A percentile compares a stretch with the other conserved stretches of the same genome.
Evolutionary conservation across 2,113 vertebrate species (phyloP).

Genomic region (Oophaga pumilio): DNA sequence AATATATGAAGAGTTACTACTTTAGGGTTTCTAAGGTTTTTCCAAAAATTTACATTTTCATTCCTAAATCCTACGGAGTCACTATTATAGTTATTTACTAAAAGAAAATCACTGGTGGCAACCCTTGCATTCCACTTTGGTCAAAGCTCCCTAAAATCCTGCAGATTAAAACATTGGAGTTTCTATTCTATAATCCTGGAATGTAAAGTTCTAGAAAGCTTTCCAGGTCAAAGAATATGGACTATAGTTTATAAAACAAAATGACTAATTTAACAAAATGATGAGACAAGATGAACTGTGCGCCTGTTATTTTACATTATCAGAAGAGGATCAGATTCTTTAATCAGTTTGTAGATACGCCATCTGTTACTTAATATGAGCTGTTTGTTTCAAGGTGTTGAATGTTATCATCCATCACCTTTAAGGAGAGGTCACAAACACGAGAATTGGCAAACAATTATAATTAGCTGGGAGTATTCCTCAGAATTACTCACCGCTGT

Average conservation of each 20-base stretch:
- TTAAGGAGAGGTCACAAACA: slow-evolving; percentile 39
- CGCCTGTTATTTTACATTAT: background rate
- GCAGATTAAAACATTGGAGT: background rate
- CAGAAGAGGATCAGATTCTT: background rate
- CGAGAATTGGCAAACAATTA: slow-evolving; percentile 23
- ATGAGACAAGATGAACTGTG: background rate
- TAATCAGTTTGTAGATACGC: background rate
- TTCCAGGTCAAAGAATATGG: background rate
- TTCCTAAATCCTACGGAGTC: too few relatives aligned
- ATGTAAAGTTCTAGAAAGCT: background rate
- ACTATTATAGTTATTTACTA: too few relatives aligned
- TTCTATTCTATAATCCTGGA: background rate
- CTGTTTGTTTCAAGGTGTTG: slow-evolving; percentile 36
- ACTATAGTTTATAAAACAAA: background rate
- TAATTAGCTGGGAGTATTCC: slow-evolving; percentile 52
- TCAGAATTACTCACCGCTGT: slow-evolving; percentile 48
- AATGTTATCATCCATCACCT: slow-evolving; percentile 33
- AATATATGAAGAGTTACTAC: too few relatives aligned
- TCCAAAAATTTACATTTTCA: too few relatives aligned
- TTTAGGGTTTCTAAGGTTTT: too few relatives aligned
- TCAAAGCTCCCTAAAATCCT: background rate
- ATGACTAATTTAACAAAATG: too few relatives aligned
- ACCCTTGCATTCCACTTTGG: too few relatives aligned
- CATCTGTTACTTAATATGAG: slow-evolving; percentile 30
- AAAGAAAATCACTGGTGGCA: too few relatives aligned